These are phyloP conservation scores for Scaptomyza flava DNA, from an alignment of 2,888 invertebrate species.

Conservation along the genomic window DNA sequence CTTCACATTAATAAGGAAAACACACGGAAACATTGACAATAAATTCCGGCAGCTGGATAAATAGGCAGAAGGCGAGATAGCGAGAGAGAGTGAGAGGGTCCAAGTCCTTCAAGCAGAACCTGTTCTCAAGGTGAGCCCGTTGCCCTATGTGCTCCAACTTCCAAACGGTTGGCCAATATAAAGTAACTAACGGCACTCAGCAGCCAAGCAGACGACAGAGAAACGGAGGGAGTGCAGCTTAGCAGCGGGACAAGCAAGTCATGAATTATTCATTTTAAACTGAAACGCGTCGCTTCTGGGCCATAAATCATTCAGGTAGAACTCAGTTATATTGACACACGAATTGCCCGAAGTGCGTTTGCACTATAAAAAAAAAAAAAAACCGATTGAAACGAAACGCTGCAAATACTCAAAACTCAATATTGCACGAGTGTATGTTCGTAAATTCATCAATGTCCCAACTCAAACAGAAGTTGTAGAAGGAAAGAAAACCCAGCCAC, in stretches of 20 bases:
- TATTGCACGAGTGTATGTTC: conserved; percentile 8
- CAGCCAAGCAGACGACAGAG: neutral
- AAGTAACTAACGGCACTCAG: conserved; percentile 10
- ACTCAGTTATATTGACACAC: conserved; percentile 25
- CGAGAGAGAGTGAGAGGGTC: neutral
- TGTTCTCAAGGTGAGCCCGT: conserved; percentile 10
- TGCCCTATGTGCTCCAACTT: neutral
- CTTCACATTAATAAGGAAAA: conserved; percentile 40
- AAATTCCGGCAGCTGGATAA: conserved; percentile 25
- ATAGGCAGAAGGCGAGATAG: conserved; percentile 1
- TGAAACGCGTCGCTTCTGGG: conserved; percentile 17
- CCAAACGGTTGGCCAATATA: conserved; percentile 3
- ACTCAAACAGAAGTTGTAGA: conserved; percentile 5
- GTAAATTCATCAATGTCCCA: conserved; percentile 20
- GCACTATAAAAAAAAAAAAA: neutral
- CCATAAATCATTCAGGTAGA: conserved; percentile 39
- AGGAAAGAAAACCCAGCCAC: neutral
- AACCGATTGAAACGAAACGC: neutral
- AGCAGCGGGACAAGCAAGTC: neutral
- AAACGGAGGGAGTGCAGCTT: neutral
- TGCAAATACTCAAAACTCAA: conserved; percentile 2
- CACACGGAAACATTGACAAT: conserved; percentile 19
- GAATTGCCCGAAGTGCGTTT: conserved; percentile 14
- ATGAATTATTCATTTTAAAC: conserved; percentile 38
- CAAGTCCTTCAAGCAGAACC: conserved; percentile 17